Evolutionary conservation across 2,113 vertebrate genomes (phyloP).

Genomic region (Barbus barbus): DNA sequence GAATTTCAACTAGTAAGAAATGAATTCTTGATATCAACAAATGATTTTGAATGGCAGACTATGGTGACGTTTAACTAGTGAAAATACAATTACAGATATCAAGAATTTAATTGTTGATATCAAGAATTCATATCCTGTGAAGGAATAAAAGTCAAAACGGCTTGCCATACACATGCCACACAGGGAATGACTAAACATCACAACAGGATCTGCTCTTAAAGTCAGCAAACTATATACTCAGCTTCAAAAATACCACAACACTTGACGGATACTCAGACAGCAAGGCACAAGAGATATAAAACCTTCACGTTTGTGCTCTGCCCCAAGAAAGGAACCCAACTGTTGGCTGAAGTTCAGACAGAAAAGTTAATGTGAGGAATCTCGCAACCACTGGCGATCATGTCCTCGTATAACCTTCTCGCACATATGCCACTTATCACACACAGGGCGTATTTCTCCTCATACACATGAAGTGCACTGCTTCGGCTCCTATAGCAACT

Average conservation of each 20-base stretch:
- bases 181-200: constrained; percentile 8
- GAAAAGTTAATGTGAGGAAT: constrained; percentile 10
- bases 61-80: too few relatives aligned
- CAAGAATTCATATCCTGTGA: too few relatives aligned
- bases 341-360: neutral
- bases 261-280: neutral
- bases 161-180: constrained; percentile 16
- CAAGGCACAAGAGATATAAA: neutral
- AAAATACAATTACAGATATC: too few relatives aligned
- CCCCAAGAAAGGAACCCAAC: neutral
- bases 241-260: constrained; percentile 8
- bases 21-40: too few relatives aligned
- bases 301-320: neutral
- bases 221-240: neutral
- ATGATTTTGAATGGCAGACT: too few relatives aligned
- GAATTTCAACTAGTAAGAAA: too few relatives aligned
- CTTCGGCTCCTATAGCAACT: neutral
- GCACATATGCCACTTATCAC: constrained; percentile 12
- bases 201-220: constrained; percentile 13
- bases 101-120: too few relatives aligned
- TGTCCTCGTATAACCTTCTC: constrained; percentile 11
- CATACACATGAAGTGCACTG: neutral
- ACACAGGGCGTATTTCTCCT: neutral
- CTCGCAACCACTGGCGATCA: neutral
- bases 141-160: too few relatives aligned